phyloP scores from a whole-genome alignment of 2,888 invertebrate genomes.

The Pherbina coryleti region DNA sequence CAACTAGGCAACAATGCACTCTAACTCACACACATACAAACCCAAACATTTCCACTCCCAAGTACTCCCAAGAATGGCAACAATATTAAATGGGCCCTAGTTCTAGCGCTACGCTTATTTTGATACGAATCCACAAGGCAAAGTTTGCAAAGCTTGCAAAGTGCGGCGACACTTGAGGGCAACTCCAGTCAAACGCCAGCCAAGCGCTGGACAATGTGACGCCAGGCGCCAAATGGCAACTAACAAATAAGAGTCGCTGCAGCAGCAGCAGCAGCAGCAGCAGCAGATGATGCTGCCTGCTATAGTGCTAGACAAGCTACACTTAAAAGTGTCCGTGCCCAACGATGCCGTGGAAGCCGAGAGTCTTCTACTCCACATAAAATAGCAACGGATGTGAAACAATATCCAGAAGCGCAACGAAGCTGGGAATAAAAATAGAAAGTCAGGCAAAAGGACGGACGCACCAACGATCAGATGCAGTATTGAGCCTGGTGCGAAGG shows the following conservation, averaged over 20 bases:
- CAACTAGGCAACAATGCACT: constrained; percentile 7
- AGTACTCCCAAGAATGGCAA: constrained; percentile 24
- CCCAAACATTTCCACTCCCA: neutral
- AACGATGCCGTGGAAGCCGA: too few relatives aligned
- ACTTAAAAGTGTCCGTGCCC: neutral
- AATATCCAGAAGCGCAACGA: neutral
- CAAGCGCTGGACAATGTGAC: constrained; percentile 54
- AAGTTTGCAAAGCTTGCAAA: constrained; percentile 17
- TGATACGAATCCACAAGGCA: neutral
- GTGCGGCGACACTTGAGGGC: constrained; percentile 38
- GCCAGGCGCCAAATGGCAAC: constrained; percentile 57
- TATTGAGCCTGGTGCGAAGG: neutral
- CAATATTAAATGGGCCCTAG: constrained; percentile 14
- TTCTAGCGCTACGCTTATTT: neutral
- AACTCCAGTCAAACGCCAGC: constrained; percentile 40
- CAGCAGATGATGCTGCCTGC: neutral
- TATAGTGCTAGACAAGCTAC: constrained; percentile 11
- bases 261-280: neutral
- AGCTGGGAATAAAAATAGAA: constrained; percentile 15
- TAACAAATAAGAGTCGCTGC: constrained; percentile 19
- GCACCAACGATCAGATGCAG: neutral
- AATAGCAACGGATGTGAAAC: neutral
- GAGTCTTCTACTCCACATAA: neutral
- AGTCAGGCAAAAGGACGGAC: neutral
- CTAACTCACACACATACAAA: constrained; percentile 6